Evolutionary conservation across 2,113 vertebrate genomes (phyloP).

Genomic region (Entosphenus tridentatus): DNA sequence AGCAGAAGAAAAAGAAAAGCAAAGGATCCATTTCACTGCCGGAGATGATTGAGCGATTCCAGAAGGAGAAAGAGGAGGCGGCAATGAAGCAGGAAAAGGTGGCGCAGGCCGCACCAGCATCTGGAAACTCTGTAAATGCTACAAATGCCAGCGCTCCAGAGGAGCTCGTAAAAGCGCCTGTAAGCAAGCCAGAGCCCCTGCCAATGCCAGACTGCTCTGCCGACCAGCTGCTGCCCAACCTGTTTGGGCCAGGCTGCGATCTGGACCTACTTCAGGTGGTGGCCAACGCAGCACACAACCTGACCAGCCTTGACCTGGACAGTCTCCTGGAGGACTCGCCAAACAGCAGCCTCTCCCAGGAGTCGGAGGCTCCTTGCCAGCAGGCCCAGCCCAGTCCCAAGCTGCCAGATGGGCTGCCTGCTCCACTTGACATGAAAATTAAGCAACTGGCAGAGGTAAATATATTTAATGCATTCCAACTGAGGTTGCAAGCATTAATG

Average conservation of each 20-base stretch:
- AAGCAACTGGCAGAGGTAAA: constrained; percentile 42
- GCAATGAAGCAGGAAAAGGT: constrained; percentile 49
- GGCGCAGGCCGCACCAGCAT: constrained; percentile 1
- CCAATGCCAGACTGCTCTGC: no score
- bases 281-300: no score
- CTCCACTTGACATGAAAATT: constrained; percentile 34
- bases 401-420: constrained; percentile 44
- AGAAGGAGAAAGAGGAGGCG: constrained; percentile 43
- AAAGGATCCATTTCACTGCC: constrained; percentile 35
- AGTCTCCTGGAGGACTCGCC: constrained; percentile 40
- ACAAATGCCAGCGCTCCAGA: no score
- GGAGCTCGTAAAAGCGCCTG: no score
- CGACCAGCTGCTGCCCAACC: constrained; percentile 27
- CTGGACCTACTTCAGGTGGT: constrained; percentile 49
- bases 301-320: constrained; percentile 31
- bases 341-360: constrained; percentile 37
- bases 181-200: no score
- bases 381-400: constrained; percentile 27
- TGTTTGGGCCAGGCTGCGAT: constrained; percentile 42
- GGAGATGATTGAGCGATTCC: constrained; percentile 68
- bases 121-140: no score
- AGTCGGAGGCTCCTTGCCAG: constrained; percentile 33
- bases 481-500: no score
- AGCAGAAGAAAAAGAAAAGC: constrained; percentile 54
- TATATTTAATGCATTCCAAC: not conserved